A percentile compares a stretch with the other conserved stretches of the same genome.
Conservation (phyloP, 2,113 vertebrate species). For the Plotosus lineatus region DNA sequence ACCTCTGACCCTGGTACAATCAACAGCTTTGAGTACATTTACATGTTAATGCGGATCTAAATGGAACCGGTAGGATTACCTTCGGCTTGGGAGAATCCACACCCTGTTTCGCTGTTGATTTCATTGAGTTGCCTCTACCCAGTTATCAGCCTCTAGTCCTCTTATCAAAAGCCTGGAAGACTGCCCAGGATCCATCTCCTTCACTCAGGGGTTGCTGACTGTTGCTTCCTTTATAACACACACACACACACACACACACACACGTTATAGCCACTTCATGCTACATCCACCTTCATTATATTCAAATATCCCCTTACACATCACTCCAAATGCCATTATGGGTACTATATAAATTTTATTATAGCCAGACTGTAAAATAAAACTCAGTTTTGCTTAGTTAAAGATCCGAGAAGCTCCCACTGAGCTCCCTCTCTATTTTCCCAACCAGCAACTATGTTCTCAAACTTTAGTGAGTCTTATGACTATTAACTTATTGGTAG, state of each 20-base stretch:
- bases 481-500: constrained; percentile 1
- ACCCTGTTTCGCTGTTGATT: constrained; percentile 65
- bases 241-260: constrained; percentile 33
- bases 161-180: constrained; percentile 73
- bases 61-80: constrained; percentile 51
- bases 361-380: constrained; percentile 28
- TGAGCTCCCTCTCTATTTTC: constrained; percentile 5
- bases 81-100: constrained; percentile 57
- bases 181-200: constrained; percentile 66
- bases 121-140: constrained; percentile 76
- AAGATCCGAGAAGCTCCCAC: background rate
- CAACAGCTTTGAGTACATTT: constrained; percentile 40
- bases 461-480: background rate
- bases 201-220: constrained; percentile 42
- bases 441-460: constrained; percentile 4
- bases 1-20: constrained; percentile 19
- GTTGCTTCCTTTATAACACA: constrained; percentile 24
- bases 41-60: constrained; percentile 47
- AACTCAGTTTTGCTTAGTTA: background rate
- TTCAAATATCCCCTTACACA: constrained; percentile 6
- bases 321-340: constrained; percentile 13
- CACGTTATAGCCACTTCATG: constrained; percentile 32
- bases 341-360: constrained; percentile 3
- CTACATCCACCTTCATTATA: constrained; percentile 26
- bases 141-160: constrained; percentile 67